Evolutionary conservation across 2,113 vertebrate species (phyloP).

Genomic region (Mormyrus iriodes): DNA sequence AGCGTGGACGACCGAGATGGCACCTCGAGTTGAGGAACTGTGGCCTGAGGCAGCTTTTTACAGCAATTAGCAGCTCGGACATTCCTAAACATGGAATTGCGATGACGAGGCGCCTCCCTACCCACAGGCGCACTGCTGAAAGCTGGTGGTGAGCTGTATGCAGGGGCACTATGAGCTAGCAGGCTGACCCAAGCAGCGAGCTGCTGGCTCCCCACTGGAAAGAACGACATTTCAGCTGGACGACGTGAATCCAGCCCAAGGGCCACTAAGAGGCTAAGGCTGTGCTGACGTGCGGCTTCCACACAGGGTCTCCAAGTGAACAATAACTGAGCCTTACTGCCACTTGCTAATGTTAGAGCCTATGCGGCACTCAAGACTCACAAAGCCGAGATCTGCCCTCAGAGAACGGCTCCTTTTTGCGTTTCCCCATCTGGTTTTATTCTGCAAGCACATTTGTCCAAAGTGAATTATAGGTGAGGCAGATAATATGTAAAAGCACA

Average conservation of each 20-base stretch:
- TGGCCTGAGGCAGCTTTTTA: neutral
- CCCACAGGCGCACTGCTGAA: neutral
- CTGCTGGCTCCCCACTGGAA: neutral
- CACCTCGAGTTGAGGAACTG: neutral
- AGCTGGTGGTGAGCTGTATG: neutral
- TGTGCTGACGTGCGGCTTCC: neutral
- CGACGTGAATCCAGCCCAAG: neutral
- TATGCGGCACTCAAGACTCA: neutral
- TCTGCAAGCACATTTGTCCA: neutral
- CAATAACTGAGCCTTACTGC: neutral
- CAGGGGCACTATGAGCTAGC: neutral
- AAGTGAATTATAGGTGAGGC: neutral
- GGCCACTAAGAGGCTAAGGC: neutral
- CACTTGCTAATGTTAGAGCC: neutral
- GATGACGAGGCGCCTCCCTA: neutral
- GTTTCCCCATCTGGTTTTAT: too few relatives aligned
- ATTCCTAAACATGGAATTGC: neutral
- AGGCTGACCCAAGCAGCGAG: neutral
- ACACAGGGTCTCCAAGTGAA: neutral
- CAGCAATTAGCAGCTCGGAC: neutral
- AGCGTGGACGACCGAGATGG: neutral
- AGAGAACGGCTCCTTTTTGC: neutral
- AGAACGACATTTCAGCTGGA: neutral
- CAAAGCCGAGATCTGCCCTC: neutral
- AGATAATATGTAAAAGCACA: neutral